Percentiles rank a stretch among this genome's conserved stretches.
phyloP scores from a whole-genome alignment of 2,888 invertebrate species.

The Drosophila kanekoi region DNA sequence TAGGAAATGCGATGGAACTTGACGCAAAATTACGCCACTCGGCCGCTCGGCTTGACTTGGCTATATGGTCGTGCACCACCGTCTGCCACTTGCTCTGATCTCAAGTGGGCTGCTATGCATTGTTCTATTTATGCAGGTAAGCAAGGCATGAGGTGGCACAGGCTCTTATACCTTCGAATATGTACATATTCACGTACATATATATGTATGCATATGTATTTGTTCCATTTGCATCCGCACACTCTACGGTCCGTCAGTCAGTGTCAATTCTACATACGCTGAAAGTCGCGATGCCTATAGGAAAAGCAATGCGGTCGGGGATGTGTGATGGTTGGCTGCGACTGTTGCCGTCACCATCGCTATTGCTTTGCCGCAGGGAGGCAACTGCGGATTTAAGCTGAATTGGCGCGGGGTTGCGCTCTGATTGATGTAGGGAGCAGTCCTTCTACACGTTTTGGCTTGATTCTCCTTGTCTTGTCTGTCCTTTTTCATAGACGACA shows the following conservation, averaged over 20 bases:
- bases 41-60: conserved; percentile 47
- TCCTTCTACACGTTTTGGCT: conserved; percentile 43
- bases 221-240: conserved; percentile 50
- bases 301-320: conserved; percentile 17
- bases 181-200: conserved; percentile 2
- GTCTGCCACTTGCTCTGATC: conserved; percentile 72
- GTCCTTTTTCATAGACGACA: conserved; percentile 65
- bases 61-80: conserved; percentile 40
- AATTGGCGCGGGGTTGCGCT: conserved; percentile 67
- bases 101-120: conserved; percentile 79
- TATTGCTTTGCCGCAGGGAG: conserved; percentile 65
- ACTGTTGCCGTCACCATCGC: conserved; percentile 33
- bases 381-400: conserved; percentile 66
- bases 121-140: conserved; percentile 63
- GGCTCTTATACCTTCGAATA: conserved; percentile 45
- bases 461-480: conserved; percentile 60
- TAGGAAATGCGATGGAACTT: conserved; percentile 32
- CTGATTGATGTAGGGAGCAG: conserved; percentile 65
- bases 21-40: conserved; percentile 66
- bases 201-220: conserved; percentile 11
- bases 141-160: conserved; percentile 38
- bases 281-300: conserved; percentile 62
- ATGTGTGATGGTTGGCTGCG: conserved; percentile 37
- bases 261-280: conserved; percentile 65
- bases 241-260: conserved; percentile 66